Base-by-base conservation (phyloP, 2,888 invertebrate genomes). In the Artemia sp. region DNA sequence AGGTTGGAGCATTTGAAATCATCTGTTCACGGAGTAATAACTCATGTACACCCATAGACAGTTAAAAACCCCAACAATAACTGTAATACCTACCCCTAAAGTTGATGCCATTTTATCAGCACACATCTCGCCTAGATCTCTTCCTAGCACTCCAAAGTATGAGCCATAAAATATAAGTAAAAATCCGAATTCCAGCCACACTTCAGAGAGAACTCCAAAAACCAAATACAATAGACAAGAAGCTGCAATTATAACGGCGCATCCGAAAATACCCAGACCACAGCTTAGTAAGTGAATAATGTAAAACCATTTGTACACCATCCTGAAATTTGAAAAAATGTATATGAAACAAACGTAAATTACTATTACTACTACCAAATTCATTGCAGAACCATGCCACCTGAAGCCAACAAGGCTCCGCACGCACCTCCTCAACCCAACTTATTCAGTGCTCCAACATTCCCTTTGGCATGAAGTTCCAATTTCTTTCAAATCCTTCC, bases 241-340 rank as follows among this genome's bases (percentile, higher is more conserved):
- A 8, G 96, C 90, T 53, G 88, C 84, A 86, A 97, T 87, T 83
- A 96, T 88, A 69, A 93, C 83, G 67, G 90, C 77, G 79, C 98
- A 97, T 50, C 97, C 96, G 71, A 89, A 79, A 69, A 96, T 85
- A 51, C 96, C 97, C 71, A 94, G 82, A 71, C 84, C 84, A 76
- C 92, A 93, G 77, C 92, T 92, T 73, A 91, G 78, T 81, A 94
- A 94, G 82, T 98, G 94, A 77, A 97, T 85, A 75, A 96, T 84
- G 78, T 94, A 89, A 82, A 99, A 98, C 96, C 97, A 98, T 83
- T 96, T 97, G 83, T 99, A 98, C 67, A 98, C 96, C 79, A 95
- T 83, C 81, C 97, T 95, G 83, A 73, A 84, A 84, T 70, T 74
- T 71, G 74, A 72, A 72, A 69, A 66, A n/a, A n/a, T 2, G 6